Base-by-base conservation (phyloP, 1,140 invertebrate species). In the Helicoverpa armigera region DNA sequence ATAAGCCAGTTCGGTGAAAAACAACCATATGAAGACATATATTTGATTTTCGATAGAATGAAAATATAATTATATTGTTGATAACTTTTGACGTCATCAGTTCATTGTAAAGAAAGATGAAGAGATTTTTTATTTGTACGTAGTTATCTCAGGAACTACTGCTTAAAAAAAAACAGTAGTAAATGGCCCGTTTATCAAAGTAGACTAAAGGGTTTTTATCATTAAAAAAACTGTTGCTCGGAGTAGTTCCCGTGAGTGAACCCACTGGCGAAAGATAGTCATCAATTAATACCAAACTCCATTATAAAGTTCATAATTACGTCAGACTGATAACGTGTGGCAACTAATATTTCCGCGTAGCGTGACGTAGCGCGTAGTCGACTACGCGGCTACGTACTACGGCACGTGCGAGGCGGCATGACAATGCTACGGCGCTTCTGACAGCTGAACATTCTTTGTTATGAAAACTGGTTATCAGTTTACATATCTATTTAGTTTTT, bases 311-410 rank as follows among this genome's bases (percentile, higher is more conserved):
- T 70, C 67, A 48, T 7, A 2, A 54, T 70, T 13, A 70, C 50
- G 67, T 70, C 67, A 70, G 1, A 70, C 18, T 31, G 2, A 70
- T 53, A 29, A 70, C 48, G 43, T 9, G 23, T 69, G 13, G 0
- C 13, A 35, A 13, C 5, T 31, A 16, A 65, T 43, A 16, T 60
- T 23, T 60, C 58, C 60, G 16, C 29, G 67, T 70, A 70, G 50
- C 18, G 50, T 54, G 67, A 70, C 67, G 67, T 70, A 70, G 67
- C 67, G 48, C 50, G 67, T 70, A 70, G 50, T 50, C 2, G 11
- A n/a, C 67, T 70, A 70, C 67, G 50, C 18, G 7, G 67, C 67
- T 70, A 23, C 23, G 23, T 23, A 23, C 23, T 23, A 70, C 65
- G 43, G 14, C 65, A 69, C 48, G 67, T 53, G 67, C 67, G 67